Evolutionary conservation across 2,797 vertebrate species (phyloP).

Genomic region (Valencia hispanica): DNA sequence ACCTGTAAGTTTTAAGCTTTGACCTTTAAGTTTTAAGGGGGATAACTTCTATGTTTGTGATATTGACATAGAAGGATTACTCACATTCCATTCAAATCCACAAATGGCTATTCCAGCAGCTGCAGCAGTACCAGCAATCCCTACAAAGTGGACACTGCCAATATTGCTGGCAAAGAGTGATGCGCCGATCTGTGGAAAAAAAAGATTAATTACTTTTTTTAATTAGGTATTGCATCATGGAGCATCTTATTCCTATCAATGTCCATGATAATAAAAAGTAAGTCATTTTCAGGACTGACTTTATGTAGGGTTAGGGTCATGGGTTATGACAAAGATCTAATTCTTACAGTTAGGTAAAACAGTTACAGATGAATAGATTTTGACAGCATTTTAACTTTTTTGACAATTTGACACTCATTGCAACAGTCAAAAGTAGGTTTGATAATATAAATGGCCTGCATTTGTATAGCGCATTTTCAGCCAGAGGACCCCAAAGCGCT

Average conservation of each 20-base stretch:
- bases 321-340: neutral
- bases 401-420: too few relatives aligned
- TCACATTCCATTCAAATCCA: slow-evolving; percentile 95
- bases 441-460: too few relatives aligned
- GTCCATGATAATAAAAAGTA: neutral
- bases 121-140: slow-evolving; percentile 91
- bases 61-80: slow-evolving; percentile 54
- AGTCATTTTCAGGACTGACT: neutral
- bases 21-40: too few relatives aligned
- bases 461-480: too few relatives aligned
- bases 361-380: neutral
- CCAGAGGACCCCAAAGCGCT: too few relatives aligned
- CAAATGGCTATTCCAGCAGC: slow-evolving; percentile 89
- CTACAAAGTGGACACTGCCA: slow-evolving; percentile 94
- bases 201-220: neutral
- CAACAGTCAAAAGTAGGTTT: neutral
- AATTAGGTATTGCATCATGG: neutral
- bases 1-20: neutral
- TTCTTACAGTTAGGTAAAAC: neutral
- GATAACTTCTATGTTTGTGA: neutral
- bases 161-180: slow-evolving; percentile 98
- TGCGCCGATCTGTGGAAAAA: slow-evolving; percentile 87
- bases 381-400: neutral
- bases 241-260: neutral
- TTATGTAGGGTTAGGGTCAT: too few relatives aligned